Base-by-base conservation (phyloP, 1,140 invertebrate species). In the Cyrtorhinus lividipennis region DNA sequence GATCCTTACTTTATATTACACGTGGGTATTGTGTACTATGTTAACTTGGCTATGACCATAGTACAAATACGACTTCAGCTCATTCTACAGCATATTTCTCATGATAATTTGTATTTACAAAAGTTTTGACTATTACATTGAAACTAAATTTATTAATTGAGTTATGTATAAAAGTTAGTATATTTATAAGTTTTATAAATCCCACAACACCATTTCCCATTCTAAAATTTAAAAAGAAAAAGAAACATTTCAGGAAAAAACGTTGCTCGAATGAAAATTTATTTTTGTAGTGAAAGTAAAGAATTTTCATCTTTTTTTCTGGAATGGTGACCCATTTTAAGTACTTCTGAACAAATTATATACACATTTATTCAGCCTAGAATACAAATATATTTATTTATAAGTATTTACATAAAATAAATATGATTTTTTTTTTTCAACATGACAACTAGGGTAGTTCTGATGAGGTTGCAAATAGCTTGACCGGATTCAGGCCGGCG, bases 341-440 rank as follows among this genome's bases (percentile, higher is more conserved):
- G 48, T 53, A 53, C 48, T 53, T 53, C 20, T 53, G 12, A 53
- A 53, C 10, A 53, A 53, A 12, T 12, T 53, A 53, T 53, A 22
- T 53, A 53, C 48, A 53, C 20, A 53, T 53, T 12, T 20, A 53
- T 53, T 15, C 20, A 53, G 20, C 48, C 20, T 53, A 53, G 5
- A 53, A 53, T 53, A 53, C 48, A 53, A 53, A 53, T 53, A 53
- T 53, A 53, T 53, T 53, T 53, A 53, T 53, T 53, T 53, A 53
- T 53, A 53, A 53, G 20, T 53, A 53, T 53, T 8, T 53, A 53
- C 48, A 53, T 53, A 53, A 53, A 53, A 53, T 53, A 53, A 53
- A 53, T 53, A 53, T 20, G 48, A 15, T 53, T 53, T 53, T 53
- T 12, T 53, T 53, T 53, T 53, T 53, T 53, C n/a, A n/a, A 10